Evolutionary conservation across 2,797 vertebrate genomes (phyloP).

Genomic region (Streptopelia turtur): DNA sequence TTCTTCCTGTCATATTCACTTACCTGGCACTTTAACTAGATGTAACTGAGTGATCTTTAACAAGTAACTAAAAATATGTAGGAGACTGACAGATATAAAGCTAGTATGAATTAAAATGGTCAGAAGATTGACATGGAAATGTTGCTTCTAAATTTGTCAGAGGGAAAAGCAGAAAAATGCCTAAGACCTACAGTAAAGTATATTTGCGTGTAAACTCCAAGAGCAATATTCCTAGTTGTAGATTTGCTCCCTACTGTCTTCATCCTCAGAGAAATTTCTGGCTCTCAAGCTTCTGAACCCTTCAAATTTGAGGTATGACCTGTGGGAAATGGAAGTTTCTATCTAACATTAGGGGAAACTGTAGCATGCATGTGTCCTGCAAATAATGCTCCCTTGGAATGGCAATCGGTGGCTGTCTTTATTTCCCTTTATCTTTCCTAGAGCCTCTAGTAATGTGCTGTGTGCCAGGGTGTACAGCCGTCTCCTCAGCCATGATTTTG

Average conservation of each 20-base stretch:
- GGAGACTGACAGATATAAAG: constrained; percentile 22
- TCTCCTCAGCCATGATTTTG: background rate
- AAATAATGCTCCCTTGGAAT: background rate
- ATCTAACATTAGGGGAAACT: background rate
- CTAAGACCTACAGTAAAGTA: background rate
- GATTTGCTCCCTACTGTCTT: background rate
- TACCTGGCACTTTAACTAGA: background rate
- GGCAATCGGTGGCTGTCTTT: background rate
- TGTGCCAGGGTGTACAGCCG: background rate
- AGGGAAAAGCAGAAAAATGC: background rate
- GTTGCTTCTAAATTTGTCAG: background rate
- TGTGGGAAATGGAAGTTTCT: background rate
- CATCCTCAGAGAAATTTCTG: background rate
- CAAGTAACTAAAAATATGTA: constrained; percentile 23
- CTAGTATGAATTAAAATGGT: constrained; percentile 32
- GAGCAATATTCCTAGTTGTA: background rate
- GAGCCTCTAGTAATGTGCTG: background rate
- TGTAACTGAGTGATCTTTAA: background rate
- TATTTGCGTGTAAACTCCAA: background rate
- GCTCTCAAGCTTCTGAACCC: background rate
- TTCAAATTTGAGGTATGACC: background rate
- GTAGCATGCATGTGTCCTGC: background rate
- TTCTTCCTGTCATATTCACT: background rate
- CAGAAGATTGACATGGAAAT: constrained; percentile 16
- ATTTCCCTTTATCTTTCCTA: background rate